Conservation (phyloP, 2,113 vertebrate species). For the Rhabdornis inornatus region DNA sequence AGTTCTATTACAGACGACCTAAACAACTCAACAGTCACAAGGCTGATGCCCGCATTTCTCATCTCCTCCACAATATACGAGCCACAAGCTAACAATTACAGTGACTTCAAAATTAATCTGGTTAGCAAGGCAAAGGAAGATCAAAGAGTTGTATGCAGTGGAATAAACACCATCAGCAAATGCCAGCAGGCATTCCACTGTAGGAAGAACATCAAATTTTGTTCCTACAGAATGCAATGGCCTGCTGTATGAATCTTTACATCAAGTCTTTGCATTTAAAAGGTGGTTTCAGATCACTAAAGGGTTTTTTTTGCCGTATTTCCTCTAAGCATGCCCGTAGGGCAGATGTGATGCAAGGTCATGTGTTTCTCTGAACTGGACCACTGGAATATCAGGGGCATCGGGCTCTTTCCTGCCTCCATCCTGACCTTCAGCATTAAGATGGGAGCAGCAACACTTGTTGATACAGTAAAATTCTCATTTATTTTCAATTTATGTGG, state of each 20-base stretch:
- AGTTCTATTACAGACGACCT: not conserved
- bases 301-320: not conserved
- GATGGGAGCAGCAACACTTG: not conserved
- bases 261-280: not conserved
- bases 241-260: not conserved
- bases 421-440: not conserved
- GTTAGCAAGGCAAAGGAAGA: not conserved
- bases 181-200: not conserved
- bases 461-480: not conserved
- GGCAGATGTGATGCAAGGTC: not conserved
- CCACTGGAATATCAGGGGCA: not conserved
- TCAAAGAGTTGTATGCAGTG: not conserved
- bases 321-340: not conserved
- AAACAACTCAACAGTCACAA: not conserved
- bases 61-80: not conserved
- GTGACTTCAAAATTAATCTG: not conserved
- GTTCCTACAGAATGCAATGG: not conserved
- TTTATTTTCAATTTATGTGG: too few species aligned
- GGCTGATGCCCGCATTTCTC: not conserved
- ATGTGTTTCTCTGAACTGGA: not conserved
- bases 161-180: not conserved
- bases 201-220: not conserved
- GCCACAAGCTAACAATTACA: not conserved
- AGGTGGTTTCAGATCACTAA: not conserved
- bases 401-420: not conserved